phyloP scores from a whole-genome alignment of 2,888 invertebrate genomes.

The Stenotaenia linearis region DNA sequence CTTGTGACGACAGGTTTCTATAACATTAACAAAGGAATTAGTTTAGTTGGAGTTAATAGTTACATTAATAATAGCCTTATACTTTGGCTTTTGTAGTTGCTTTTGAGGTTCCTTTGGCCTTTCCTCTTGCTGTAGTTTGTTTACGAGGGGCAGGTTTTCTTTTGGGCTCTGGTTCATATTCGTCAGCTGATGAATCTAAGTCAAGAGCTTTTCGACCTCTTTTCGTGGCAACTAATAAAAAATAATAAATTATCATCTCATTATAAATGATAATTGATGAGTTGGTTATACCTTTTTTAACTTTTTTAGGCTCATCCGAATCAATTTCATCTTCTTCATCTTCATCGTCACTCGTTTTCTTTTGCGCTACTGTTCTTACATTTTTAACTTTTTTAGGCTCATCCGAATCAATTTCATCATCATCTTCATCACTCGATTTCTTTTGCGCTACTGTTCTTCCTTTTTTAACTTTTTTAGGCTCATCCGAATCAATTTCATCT shows the following conservation, averaged over 20 bases:
- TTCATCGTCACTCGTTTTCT: too few relatives aligned
- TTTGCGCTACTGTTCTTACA: too few relatives aligned
- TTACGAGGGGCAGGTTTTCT: not conserved
- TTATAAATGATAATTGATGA: not conserved
- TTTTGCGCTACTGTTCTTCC: not conserved
- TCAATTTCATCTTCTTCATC: too few relatives aligned
- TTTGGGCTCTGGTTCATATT: not conserved
- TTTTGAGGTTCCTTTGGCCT: too few relatives aligned
- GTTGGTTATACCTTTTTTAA: not conserved
- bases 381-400: too few relatives aligned
- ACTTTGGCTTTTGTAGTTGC: not conserved
- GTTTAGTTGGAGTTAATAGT: not conserved
- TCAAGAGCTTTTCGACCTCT: not conserved
- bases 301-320: not conserved
- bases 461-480: too few relatives aligned
- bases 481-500: too few relatives aligned
- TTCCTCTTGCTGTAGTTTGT: not conserved
- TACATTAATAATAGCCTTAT: not conserved
- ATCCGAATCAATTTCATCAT: too few relatives aligned
- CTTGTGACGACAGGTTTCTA: not conserved
- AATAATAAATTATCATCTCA: not conserved
- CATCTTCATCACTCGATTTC: not conserved
- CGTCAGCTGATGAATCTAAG: not conserved
- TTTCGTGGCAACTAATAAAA: not conserved
- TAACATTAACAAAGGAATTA: not conserved